Evolutionary conservation across 2,113 vertebrate species (phyloP), one percentile per base, ranked within the genome.

Genomic region (Archilochus colubris): DNA sequence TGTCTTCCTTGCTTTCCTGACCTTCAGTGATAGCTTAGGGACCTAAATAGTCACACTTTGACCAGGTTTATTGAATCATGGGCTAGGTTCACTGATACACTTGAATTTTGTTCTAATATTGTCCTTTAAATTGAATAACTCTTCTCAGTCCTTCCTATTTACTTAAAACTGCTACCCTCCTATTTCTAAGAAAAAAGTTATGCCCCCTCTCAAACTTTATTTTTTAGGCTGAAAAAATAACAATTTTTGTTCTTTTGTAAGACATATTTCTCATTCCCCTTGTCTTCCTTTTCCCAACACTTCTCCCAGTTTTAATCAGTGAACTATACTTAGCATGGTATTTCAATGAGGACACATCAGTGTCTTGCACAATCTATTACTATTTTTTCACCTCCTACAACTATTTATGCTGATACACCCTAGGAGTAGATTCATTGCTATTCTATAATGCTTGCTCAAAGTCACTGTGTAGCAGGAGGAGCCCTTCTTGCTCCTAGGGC

Each of bases 331-430:
- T 82, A 69, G 58, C 46, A 18, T 0, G 7, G 25, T 13, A 53
- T 76, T 88, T 61, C 50, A 57, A n/a, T 4, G 12, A 83, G 55
- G 59, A 43, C 59, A 57, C 50, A 76, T 8, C 58, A 86, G 58
- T 44, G 48, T 57, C 36, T 64, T 53, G 23, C 40, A 93, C 28
- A 61, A 22, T 16, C 54, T 38, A 80, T 68, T 73, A 40, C 59
- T 53, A 94, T 55, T 89, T 91, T 61, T 75, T 73, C 59, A 86
- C 67, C 63, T 82, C 62, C 50, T 53, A 8, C 33, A 94, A 58
- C 20, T 46, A n/a, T 85, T 89, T 57, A 9, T 24, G 30, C 44
- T 79, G 85, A 76, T 31, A 57, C 58, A 64, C 53, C 58, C 70
- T 23, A 10, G 40, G 33, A 89, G 43, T 17, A 82, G 36, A 38